phyloP scores from a whole-genome alignment of 2,888 invertebrate genomes.

The Sinotaia quadrata region DNA sequence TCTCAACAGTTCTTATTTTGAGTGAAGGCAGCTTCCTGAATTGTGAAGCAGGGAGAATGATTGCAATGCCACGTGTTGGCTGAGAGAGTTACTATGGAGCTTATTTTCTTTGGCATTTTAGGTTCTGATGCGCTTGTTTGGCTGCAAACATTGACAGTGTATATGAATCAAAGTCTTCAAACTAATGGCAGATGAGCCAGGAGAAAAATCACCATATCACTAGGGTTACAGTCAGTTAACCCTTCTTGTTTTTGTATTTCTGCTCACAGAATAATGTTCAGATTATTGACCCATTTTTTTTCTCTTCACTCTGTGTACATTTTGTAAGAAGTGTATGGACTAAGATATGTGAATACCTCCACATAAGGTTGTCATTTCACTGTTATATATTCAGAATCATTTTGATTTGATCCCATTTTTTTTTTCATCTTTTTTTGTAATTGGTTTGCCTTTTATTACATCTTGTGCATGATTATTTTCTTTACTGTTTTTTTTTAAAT shows the following conservation, averaged over 20 bases:
- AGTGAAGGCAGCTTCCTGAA: background rate
- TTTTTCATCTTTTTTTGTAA: background rate
- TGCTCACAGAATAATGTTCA: conserved; percentile 5
- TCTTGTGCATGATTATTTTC: conserved; percentile 5
- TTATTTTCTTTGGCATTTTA: background rate
- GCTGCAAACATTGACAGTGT: background rate
- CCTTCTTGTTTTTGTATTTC: background rate
- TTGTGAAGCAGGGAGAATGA: background rate
- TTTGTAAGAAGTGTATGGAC: background rate
- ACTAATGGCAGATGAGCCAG: background rate
- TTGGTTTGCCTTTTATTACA: conserved; percentile 10
- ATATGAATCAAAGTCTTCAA: conserved; percentile 3
- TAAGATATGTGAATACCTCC: conserved; percentile 7
- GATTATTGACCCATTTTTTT: too few species aligned
- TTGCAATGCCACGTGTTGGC: background rate
- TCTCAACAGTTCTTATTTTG: too few species aligned
- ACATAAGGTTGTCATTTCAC: conserved; percentile 9
- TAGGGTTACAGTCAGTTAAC: background rate
- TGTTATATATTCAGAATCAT: conserved; percentile 16
- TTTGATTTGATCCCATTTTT: conserved; percentile 8
- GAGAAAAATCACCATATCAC: conserved; percentile 1
- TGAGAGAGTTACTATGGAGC: background rate
- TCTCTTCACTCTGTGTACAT: background rate
- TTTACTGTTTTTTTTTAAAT: too few species aligned
- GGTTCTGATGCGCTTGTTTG: conserved; percentile 3